Base-by-base conservation (phyloP, 2,113 vertebrate species). In the Xiphias gladius region DNA sequence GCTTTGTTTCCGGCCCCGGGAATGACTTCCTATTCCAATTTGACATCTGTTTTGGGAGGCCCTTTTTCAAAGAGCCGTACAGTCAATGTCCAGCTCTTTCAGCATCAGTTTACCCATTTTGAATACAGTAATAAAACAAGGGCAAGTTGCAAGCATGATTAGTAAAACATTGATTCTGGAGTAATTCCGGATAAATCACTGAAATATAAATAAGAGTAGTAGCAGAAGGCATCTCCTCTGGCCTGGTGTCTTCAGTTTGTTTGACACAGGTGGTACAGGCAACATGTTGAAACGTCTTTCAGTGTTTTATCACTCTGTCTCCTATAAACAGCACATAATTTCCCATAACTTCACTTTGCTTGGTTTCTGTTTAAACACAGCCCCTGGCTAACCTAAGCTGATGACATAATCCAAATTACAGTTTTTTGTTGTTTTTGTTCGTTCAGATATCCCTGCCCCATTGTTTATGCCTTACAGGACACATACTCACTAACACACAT, bases 341-440 rank as follows among this genome's bases (percentile, higher is more conserved):
- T 90, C 61, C 76, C 79, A 66, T 74, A 81, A 76, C 76, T 75
- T 78, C 43, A 32, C 69, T 46, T 59, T 87, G 85, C 62, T 83
- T 86, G 65, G 26, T 83, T 80, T 73, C 12, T 81, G 68, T 89
- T 81, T 85, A 82, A 85, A 86, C 80, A 76, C 67, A 70, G 69
- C 76, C 66, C 55, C 58, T 69, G 83, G 84, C 59, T 77, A 82
- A 86, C 73, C 63, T 48, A 73, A 76, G 74, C 28, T 61, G 30
- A 67, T 88, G 83, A 92, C 83, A 77, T 80, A 39, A 81, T 82
- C 75, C 50, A 26, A 89, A 78, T 59, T 46, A 76, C n/a, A 22
- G 46, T 69, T 76, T 76, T 78, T 58, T 64, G 55, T 54, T 59
- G 28, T 59, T 84, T 67, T 69, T 83, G 52, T 26, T 79, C 5